phyloP scores from a whole-genome alignment of 1,140 invertebrate genomes.

The Teleogryllus occipitalis region DNA sequence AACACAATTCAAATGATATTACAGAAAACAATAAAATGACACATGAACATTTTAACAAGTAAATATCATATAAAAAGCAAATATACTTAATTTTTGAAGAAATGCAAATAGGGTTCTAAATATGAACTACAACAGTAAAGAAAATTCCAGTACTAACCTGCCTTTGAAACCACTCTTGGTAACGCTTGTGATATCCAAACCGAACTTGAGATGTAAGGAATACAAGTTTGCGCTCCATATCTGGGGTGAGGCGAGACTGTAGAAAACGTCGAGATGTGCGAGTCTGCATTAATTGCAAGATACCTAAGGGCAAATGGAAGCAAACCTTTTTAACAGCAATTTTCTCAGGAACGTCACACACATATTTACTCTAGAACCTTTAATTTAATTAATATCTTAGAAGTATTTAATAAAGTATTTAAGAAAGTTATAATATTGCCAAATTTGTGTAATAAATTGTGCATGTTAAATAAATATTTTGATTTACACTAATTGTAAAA shows the following conservation, averaged over 20 bases:
- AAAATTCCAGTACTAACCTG: constrained; percentile 38
- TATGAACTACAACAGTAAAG: not conserved
- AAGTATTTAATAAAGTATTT: no score
- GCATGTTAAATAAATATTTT: no score
- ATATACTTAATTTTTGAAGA: not conserved
- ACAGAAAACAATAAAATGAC: not conserved
- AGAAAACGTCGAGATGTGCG: constrained; percentile 87
- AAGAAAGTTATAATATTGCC: no score
- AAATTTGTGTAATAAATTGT: no score
- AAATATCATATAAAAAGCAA: not conserved
- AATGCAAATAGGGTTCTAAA: not conserved
- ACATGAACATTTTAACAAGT: not conserved
- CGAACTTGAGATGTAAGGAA: constrained; percentile 88
- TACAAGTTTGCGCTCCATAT: constrained; percentile 92
- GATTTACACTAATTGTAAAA: no score
- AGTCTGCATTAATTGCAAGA: constrained; percentile 78
- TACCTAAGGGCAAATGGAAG: constrained; percentile 35
- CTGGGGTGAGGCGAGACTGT: constrained; percentile 84
- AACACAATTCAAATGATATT: not conserved
- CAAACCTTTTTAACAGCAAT: no score
- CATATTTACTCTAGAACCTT: no score
- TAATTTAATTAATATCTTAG: no score
- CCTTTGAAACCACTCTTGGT: constrained; percentile 97
- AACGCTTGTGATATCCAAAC: constrained; percentile 95
- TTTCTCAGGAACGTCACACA: no score